Base-by-base conservation (phyloP, 2,888 invertebrate genomes). In the Hyppa rectilinea region DNA sequence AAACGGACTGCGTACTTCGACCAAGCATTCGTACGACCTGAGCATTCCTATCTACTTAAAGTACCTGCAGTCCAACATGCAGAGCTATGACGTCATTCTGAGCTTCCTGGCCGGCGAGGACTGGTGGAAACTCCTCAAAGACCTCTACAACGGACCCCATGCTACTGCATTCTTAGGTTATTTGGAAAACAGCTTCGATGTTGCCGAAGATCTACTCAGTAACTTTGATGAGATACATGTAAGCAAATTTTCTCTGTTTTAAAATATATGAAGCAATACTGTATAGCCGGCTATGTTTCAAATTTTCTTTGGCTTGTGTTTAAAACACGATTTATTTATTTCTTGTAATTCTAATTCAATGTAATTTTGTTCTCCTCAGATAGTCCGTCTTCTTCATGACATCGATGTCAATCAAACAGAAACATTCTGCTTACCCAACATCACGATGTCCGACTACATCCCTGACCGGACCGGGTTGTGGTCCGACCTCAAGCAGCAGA, bases 211-310 rank as follows among this genome's bases (percentile, higher is more conserved):
- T 78, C 50, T 96, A 17, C 71, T 96, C 10, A 91, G 85, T 4
- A 93, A 95, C 78, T 83, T 95, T 20, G 95, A 96, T 88, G 87
- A 90, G 65, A 90, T 96, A 78, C 94, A 95, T 85, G 96, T 96
- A 84, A 92, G 93, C n/a, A n/a, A 1, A 10, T 14, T n/a, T 2
- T 31, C 31, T n/a, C 10, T n/a, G 31, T n/a, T 12, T 14, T 31
- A 12, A 12, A 31, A n/a, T 31, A 31, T n/a, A 31, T 20, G 20
- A 20, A 29, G 5, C 52, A 29, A 4, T 20, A 10, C 29, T 9
- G 29, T 29, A 29, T 20, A 17, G 29, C 26, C 17, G 12, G 29
- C 29, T 52, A 5, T 31, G 20, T 20, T 31, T 29, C n/a, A n/a
- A n/a, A n/a, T n/a, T n/a, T n/a, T n/a, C n/a, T n/a, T n/a, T n/a